phyloP scores from a whole-genome alignment of 2,888 invertebrate species.

The Diaprepes abbreviatus region DNA sequence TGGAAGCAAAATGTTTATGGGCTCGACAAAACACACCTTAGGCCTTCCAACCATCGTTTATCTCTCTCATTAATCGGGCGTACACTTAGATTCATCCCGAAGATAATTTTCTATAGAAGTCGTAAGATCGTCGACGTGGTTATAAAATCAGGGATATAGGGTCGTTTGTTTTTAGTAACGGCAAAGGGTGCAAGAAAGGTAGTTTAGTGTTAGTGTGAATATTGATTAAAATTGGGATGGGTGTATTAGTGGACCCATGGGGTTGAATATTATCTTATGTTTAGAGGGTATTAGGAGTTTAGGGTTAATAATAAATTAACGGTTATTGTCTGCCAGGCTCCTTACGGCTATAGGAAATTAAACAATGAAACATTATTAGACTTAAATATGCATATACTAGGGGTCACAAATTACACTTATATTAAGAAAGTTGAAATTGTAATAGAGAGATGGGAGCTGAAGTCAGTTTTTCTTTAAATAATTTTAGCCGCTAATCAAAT shows the following conservation, averaged over 20 bases:
- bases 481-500: too few species aligned
- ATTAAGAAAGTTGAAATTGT: too few species aligned
- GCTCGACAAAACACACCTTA: constrained; percentile 1
- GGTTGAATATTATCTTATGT: constrained; percentile 15
- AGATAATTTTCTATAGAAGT: constrained; percentile 14
- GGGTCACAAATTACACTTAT: too few species aligned
- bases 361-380: neutral
- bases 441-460: too few species aligned
- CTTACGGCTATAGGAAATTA: constrained; percentile 7
- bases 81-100: constrained; percentile 17
- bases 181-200: constrained; percentile 13
- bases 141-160: constrained; percentile 19
- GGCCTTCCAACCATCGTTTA: neutral
- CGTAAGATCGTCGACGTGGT: constrained; percentile 21
- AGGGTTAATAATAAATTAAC: constrained; percentile 22
- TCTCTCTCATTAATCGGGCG: constrained; percentile 10
- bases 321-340: constrained; percentile 1
- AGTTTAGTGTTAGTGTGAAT: constrained; percentile 14
- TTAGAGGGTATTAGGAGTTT: constrained; percentile 15
- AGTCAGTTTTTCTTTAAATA: too few species aligned
- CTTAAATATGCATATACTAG: neutral
- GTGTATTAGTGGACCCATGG: constrained; percentile 21
- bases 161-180: constrained; percentile 21
- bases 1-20: neutral
- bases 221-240: constrained; percentile 20